Base-by-base conservation (phyloP, 2,797 vertebrate species). In the Chelonia mydas region DNA sequence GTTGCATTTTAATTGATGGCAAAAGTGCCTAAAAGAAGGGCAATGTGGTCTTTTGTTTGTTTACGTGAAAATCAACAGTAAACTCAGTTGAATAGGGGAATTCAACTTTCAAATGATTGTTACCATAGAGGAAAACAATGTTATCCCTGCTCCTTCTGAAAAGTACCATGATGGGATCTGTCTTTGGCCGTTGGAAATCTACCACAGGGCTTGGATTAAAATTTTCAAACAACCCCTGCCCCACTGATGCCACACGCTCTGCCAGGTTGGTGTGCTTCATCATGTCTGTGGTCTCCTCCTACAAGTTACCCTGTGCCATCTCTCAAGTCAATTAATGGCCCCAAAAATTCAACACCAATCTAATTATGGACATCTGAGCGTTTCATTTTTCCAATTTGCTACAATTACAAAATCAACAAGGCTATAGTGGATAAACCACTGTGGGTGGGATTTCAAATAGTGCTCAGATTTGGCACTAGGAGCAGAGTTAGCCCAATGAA, bases 341-440 rank as follows among this genome's bases (percentile, higher is more conserved):
- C 85, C 65, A 49, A 49, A 92, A 89, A 82, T 89, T 87, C 80
- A 91, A 61, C 31, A 72, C 27, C 74, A 81, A 2, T 85, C 77
- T 61, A 93, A 81, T 50, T 37, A 57, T 79, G 33, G 83, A 93
- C 95, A 19, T 84, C 90, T 54, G 41, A 92, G n/a, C 37, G 19
- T 92, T 89, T 84, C 87, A 88, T 72, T 1, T 27, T 92, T 86
- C 57, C 19, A 87, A 6, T 88, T 94, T 93, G 95, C 50, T 88
- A 33, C 49, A 93, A 9, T 90, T 28, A 80, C 21, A 37, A 25
- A 65, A 83, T 91, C 81, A 65, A 6, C 25, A 89, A 87, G 84
- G 53, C 74, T 83, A 81, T 9, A 90, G n/a, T 47, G 41, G 45
- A 83, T 82, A 96, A 95, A 45, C 83, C 45, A 49, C 19, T 65